Evolutionary conservation across 2,113 vertebrate genomes (phyloP).

Genomic region (Protomyctophum bolini): DNA sequence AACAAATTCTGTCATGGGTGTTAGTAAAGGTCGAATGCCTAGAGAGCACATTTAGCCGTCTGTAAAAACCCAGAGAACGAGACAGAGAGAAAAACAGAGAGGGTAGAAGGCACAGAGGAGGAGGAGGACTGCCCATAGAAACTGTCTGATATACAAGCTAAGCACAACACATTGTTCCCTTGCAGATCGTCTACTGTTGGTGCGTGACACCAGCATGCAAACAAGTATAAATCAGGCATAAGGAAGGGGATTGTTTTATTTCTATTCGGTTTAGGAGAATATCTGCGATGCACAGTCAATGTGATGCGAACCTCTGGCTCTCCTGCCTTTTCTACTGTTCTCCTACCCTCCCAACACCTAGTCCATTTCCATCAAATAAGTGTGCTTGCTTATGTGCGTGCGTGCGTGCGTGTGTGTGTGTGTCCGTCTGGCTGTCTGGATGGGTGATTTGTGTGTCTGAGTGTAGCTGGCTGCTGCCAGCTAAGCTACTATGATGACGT

Average conservation of each 20-base stretch:
- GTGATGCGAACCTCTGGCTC: neutral
- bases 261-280: neutral
- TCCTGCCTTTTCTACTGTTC: neutral
- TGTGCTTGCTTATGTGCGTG: neutral
- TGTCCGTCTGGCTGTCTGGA: neutral
- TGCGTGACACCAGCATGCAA: too few relatives aligned
- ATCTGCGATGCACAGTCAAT: neutral
- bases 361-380: neutral
- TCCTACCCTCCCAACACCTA: neutral
- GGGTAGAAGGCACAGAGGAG: too few relatives aligned
- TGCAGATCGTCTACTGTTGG: too few relatives aligned
- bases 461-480: conserved; percentile 35
- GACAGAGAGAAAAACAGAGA: too few relatives aligned
- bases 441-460: conserved; percentile 28
- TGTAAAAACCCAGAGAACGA: neutral
- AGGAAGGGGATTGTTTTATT: neutral
- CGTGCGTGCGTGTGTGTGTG: conserved; percentile 6
- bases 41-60: conserved; percentile 9
- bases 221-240: neutral
- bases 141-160: too few relatives aligned
- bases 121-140: too few relatives aligned
- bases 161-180: too few relatives aligned
- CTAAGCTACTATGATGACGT: conserved; percentile 34
- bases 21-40: conserved; percentile 8
- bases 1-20: conserved; percentile 26